Evolutionary conservation across 2,888 invertebrate species (phyloP).

Genomic region (Drosophila ezoana): DNA sequence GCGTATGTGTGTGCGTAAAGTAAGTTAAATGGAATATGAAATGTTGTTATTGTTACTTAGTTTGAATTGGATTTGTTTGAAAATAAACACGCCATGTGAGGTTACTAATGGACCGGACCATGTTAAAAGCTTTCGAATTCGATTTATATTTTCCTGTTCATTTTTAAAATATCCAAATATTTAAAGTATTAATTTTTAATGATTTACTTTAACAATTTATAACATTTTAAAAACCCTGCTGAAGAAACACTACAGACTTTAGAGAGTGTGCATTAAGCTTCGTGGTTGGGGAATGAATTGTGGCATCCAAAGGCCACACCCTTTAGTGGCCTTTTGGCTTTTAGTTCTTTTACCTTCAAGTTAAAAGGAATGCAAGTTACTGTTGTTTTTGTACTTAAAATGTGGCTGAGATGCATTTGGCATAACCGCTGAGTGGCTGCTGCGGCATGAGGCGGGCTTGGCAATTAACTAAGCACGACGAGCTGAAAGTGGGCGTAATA

Average conservation of each 20-base stretch:
- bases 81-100: constrained; percentile 9
- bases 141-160: background rate
- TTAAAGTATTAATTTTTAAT: no score
- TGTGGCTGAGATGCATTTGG: constrained; percentile 33
- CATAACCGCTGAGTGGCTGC: constrained; percentile 32
- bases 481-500: constrained; percentile 43
- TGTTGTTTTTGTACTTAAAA: constrained; percentile 14
- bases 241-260: background rate
- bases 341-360: constrained; percentile 24
- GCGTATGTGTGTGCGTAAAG: constrained; percentile 17
- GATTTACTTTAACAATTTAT: background rate
- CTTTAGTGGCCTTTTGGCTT: constrained; percentile 9
- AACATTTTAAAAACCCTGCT: background rate
- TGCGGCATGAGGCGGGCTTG: constrained; percentile 37
- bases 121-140: constrained; percentile 8
- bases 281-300: background rate
- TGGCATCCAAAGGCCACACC: constrained; percentile 8
- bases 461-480: constrained; percentile 44
- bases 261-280: background rate
- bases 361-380: constrained; percentile 18
- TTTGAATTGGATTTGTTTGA: constrained; percentile 34
- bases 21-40: constrained; percentile 55
- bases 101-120: constrained; percentile 18
- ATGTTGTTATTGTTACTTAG: constrained; percentile 58
- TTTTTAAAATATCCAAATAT: background rate